Evolutionary conservation across 2,888 invertebrate species (phyloP).

Genomic region (Rhagium mordax): DNA sequence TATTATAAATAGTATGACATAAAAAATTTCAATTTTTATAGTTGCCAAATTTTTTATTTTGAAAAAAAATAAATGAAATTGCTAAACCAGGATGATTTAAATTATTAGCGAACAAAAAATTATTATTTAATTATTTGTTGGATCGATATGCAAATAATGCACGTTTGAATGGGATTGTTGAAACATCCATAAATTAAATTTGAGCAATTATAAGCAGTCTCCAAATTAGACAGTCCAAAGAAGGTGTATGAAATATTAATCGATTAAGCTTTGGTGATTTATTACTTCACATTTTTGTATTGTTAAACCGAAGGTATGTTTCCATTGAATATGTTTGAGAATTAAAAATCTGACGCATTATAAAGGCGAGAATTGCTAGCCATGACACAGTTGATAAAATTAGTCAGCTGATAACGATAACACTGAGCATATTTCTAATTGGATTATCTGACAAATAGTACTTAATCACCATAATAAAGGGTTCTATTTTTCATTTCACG

Average conservation of each 20-base stretch:
- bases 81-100: too few species aligned
- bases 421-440: too few species aligned
- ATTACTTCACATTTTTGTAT: neutral
- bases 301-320: slow-evolving; percentile 3
- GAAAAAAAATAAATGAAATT: too few species aligned
- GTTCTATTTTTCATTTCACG: slow-evolving; percentile 14
- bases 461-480: slow-evolving; percentile 10
- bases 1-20: too few species aligned
- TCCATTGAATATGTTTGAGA: neutral
- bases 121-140: too few species aligned
- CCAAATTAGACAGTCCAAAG: slow-evolving; percentile 3
- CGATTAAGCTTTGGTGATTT: slow-evolving; percentile 5
- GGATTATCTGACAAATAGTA: neutral
- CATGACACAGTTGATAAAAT: slow-evolving; percentile 1
- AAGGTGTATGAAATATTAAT: slow-evolving; percentile 8
- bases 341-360: neutral
- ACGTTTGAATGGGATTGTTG: neutral
- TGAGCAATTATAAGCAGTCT: neutral
- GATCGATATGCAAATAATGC: too few species aligned
- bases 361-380: neutral
- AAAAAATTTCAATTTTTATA: too few species aligned
- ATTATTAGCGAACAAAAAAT: too few species aligned
- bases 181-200: slow-evolving; percentile 3
- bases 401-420: slow-evolving; percentile 3
- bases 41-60: too few species aligned